Percentiles rank a stretch among this genome's conserved stretches.
phyloP scores from a whole-genome alignment of 1,140 invertebrate genomes.

The Zeugodacus cucurbitae region DNA sequence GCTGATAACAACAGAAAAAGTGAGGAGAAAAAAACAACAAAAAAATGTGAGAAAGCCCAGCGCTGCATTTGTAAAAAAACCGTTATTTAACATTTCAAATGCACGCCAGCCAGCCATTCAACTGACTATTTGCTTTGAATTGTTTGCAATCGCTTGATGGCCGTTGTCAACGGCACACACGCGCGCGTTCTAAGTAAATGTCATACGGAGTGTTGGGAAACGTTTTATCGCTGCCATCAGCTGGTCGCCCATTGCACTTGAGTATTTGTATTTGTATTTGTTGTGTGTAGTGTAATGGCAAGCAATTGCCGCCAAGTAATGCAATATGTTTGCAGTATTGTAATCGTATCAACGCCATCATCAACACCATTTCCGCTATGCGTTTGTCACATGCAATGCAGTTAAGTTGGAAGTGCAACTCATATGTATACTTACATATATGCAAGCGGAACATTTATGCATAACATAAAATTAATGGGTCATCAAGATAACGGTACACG shows the following conservation, averaged over 20 bases:
- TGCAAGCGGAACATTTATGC: background rate
- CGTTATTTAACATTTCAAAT: slow-evolving; percentile 12
- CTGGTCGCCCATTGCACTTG: background rate
- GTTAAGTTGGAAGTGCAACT: background rate
- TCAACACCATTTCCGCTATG: background rate
- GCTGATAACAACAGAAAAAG: background rate
- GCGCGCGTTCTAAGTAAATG: background rate
- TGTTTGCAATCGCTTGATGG: slow-evolving; percentile 23
- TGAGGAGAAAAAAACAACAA: background rate
- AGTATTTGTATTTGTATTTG: background rate
- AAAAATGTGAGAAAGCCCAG: background rate
- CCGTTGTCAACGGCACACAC: background rate
- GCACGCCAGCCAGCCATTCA: background rate
- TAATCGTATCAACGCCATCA: background rate
- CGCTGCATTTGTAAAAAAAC: background rate
- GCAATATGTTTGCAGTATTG: background rate
- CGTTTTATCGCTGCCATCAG: slow-evolving; percentile 12
- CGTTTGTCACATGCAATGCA: slow-evolving; percentile 2
- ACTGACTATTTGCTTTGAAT: background rate
- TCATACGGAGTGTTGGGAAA: background rate
- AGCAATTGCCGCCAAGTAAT: background rate
- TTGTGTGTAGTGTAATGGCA: background rate
- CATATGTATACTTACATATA: background rate
- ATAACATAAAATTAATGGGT: background rate
- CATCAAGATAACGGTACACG: background rate